A percentile compares a stretch with the other conserved stretches of the same genome.
phyloP scores from a whole-genome alignment of 2,888 invertebrate genomes.

The Dendrolimus pini region DNA sequence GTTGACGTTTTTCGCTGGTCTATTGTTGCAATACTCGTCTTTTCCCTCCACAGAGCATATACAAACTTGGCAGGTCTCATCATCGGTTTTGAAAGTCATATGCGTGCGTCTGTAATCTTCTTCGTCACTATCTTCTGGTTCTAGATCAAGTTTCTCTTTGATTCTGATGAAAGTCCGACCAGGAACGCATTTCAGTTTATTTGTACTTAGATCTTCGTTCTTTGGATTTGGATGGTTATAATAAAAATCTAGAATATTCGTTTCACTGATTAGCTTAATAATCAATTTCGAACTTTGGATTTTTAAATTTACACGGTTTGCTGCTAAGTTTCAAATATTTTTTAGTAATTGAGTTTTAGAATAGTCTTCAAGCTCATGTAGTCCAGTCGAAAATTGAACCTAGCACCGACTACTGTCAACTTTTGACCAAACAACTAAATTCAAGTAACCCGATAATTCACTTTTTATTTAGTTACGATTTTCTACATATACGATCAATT shows the following conservation, averaged over 20 bases:
- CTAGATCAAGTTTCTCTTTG: constrained; percentile 6
- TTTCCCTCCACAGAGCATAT: constrained; percentile 49
- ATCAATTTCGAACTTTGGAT: too few species aligned
- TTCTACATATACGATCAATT: too few species aligned
- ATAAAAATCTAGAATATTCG: constrained; percentile 40
- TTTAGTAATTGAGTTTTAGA: too few species aligned
- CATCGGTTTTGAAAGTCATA: constrained; percentile 32
- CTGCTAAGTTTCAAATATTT: too few species aligned
- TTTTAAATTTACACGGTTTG: too few species aligned
- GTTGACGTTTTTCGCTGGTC: constrained; percentile 51
- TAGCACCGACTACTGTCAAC: too few species aligned
- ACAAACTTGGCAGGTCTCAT: constrained; percentile 46
- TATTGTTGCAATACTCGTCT: constrained; percentile 43
- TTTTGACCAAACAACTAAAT: too few species aligned
- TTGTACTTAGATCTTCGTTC: constrained; percentile 13
- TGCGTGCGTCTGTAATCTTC: constrained; percentile 28
- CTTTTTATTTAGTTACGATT: too few species aligned
- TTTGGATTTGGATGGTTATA: constrained; percentile 32
- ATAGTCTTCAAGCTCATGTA: too few species aligned
- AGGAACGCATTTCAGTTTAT: constrained; percentile 42
- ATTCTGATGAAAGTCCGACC: constrained; percentile 47
- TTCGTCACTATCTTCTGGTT: constrained; percentile 6
- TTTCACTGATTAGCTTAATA: not conserved
- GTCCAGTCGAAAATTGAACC: too few species aligned
- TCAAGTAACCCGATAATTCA: too few species aligned